phyloP scores from a whole-genome alignment of 2,888 invertebrate genomes.

The Hemithea aestivaria region DNA sequence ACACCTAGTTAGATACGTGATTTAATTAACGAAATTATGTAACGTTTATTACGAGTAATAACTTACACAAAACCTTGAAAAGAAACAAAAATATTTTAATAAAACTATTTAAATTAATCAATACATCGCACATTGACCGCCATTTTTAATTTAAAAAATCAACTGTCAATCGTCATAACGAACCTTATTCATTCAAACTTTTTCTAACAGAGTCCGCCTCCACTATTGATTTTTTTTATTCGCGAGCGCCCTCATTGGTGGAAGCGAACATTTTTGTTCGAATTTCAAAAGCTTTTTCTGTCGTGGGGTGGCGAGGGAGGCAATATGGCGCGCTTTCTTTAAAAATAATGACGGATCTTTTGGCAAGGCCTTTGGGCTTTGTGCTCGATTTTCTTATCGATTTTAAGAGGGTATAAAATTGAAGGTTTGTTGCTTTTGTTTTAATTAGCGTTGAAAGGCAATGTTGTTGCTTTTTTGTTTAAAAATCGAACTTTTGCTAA shows the following conservation, averaged over 20 bases:
- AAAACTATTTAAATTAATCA: no score
- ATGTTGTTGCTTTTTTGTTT: no score
- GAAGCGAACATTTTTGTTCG: constrained; percentile 64
- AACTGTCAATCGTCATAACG: no score
- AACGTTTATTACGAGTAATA: no score
- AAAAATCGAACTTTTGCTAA: no score
- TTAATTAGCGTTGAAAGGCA: not conserved
- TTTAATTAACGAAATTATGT: no score
- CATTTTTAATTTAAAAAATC: no score
- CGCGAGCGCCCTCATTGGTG: constrained; percentile 54
- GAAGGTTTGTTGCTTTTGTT: not conserved
- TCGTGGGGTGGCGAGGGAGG: constrained; percentile 47
- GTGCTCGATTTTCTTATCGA: constrained; percentile 11
- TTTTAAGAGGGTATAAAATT: constrained; percentile 6
- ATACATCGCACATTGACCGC: no score
- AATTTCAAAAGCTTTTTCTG: constrained; percentile 72
- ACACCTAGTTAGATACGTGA: no score
- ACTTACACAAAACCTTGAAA: no score
- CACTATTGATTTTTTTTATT: constrained; percentile 66
- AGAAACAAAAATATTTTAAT: no score
- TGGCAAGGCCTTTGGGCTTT: constrained; percentile 18
- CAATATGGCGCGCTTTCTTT: constrained; percentile 54
- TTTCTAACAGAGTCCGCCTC: constrained; percentile 37
- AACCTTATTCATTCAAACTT: constrained; percentile 26
- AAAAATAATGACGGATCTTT: constrained; percentile 44